Evolutionary conservation across 1,140 invertebrate species (phyloP), one percentile per base, ranked within the genome.

Genomic region (Drosophila repletoides): DNA sequence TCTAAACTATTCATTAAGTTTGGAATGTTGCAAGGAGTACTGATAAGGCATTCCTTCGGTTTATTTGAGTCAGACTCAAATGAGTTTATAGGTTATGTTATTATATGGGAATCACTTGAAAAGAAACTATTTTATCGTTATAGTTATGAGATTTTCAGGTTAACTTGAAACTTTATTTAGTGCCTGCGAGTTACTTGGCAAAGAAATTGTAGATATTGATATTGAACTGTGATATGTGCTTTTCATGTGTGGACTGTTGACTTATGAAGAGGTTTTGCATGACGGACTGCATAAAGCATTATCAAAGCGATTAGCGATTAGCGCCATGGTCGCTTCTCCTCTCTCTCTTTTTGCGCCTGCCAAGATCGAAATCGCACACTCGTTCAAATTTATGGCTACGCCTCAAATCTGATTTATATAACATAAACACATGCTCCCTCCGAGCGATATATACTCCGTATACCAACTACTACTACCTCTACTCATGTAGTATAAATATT

Each of bases 341-440:
- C 31, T 19, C 65, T 14, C 22, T 6, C 14, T 1, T 7, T 9
- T n/a, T 45, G 14, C 5, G n/a, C 21, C 5, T 6, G 6, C n/a
- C 34, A 41, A 72, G 63, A 55, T 63, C 31, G 19, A 55, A 77
- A 84, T 83, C 51, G 48, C 33, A 45, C 55, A 56, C 53, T 73
- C 55, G 76, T 26, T 24, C 55, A 73, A 65, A 84, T 84, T 84
- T 84, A 84, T 70, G 71, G 53, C 61, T 34, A 38, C 40, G 51
- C 63, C 67, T 60, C 59, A 33, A 69, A 66, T 70, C 55, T 60
- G 79, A 84, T 83, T 84, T 83, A 84, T 83, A 83, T 83, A 83
- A 84, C 56, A 52, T 38, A 41, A 83, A 74, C 49, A 58, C 52
- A 59, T 72, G 70, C 22, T 34, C 21, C 17, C 15, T 15, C 10